Evolutionary conservation across 2,113 vertebrate genomes (phyloP).

Genomic region (Mustela nigripes): DNA sequence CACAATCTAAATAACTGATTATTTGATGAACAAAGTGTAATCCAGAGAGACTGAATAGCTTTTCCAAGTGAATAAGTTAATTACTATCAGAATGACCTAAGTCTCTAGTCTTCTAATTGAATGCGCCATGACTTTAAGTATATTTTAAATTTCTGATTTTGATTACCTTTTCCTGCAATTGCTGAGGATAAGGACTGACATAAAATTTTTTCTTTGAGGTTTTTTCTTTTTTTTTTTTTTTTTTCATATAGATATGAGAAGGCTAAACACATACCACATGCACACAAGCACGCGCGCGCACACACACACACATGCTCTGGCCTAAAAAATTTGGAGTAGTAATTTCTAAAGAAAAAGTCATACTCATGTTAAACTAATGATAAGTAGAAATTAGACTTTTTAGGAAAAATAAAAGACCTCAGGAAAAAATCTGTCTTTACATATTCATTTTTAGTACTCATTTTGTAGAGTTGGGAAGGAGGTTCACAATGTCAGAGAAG

Average conservation of each 20-base stretch:
- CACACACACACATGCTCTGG: neutral
- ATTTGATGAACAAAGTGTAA: neutral
- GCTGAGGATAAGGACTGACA: neutral
- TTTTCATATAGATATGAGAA: neutral
- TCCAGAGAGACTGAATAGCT: neutral
- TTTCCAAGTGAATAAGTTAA: neutral
- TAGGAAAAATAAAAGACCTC: neutral
- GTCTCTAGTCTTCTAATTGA: neutral
- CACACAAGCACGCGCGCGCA: neutral
- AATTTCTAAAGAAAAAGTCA: neutral
- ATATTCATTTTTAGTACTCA: neutral
- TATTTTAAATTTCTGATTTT: neutral
- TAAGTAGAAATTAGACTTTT: constrained; percentile 12
- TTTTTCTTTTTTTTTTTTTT: neutral
- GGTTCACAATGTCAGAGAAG: constrained; percentile 47
- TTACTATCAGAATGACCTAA: neutral
- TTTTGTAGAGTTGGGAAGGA: neutral
- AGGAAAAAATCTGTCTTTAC: neutral
- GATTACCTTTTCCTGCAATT: neutral
- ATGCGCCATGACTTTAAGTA: neutral
- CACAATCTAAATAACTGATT: neutral
- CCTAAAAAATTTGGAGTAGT: neutral
- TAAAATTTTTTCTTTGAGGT: neutral
- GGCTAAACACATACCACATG: neutral
- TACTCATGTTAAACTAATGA: neutral